These are phyloP conservation scores for Spongilla lacustris DNA, from an alignment of 37 sponge, comb jelly and placozoan species.

Conservation along the genomic window DNA sequence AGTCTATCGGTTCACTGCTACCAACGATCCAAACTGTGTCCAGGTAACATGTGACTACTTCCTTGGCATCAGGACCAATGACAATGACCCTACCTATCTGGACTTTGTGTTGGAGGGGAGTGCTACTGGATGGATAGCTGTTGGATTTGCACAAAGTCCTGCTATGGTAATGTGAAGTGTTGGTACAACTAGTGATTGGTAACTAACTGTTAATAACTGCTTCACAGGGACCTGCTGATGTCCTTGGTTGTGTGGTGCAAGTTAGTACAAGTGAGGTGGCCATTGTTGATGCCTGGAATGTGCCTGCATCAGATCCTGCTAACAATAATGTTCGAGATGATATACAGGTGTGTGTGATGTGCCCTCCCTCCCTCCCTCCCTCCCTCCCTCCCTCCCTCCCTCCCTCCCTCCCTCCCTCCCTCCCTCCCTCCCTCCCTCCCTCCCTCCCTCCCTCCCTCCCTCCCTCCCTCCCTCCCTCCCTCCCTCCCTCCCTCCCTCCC, in stretches of 20 bases:
- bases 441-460: slow-evolving; percentile 19
- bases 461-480: slow-evolving; percentile 20
- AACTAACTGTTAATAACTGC: neutral
- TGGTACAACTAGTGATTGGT: neutral
- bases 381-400: neutral
- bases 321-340: neutral
- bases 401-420: neutral
- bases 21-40: neutral
- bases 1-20: neutral
- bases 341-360: neutral
- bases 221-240: neutral
- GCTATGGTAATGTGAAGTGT: slow-evolving; percentile 2
- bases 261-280: neutral
- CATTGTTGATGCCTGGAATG: neutral
- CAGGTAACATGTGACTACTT: neutral
- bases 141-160: slow-evolving; percentile 3
- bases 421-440: neutral
- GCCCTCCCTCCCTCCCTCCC: neutral
- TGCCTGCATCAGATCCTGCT: neutral
- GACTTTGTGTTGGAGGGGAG: slow-evolving; percentile 11
- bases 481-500: slow-evolving; percentile 18
- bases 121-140: slow-evolving; percentile 12
- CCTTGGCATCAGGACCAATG: slow-evolving; percentile 10
- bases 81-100: slow-evolving; percentile 6
- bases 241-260: neutral